These are phyloP conservation scores for Furnarius figulus DNA, from an alignment of 2,113 vertebrate species.

Conservation along the genomic window DNA sequence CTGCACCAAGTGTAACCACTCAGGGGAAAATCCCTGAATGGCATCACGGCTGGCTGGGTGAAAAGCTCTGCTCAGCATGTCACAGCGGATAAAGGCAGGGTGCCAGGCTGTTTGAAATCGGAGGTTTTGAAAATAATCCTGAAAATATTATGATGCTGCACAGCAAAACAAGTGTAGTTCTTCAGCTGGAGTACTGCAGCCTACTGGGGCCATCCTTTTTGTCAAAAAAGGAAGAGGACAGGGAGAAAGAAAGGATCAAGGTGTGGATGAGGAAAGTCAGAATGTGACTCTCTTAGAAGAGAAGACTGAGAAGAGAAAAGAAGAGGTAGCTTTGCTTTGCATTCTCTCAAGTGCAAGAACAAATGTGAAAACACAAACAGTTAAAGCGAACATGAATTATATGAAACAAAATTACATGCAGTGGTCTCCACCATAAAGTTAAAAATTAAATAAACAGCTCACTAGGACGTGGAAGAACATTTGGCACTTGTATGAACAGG, in stretches of 20 bases:
- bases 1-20: background rate
- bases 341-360: background rate
- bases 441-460: background rate
- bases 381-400: background rate
- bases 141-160: conserved; percentile 3
- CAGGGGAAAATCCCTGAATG: background rate
- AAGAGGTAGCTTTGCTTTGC: background rate
- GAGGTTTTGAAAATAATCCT: conserved; percentile 18
- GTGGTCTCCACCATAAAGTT: background rate
- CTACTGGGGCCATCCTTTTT: background rate
- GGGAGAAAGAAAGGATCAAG: background rate
- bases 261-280: background rate
- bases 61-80: conserved; percentile 19
- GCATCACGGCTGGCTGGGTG: background rate
- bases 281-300: background rate
- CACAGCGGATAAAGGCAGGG: background rate
- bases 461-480: background rate
- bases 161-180: background rate
- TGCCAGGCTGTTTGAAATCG: background rate
- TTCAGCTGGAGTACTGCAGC: background rate
- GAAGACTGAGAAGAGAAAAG: background rate
- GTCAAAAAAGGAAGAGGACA: background rate
- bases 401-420: background rate
- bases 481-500: background rate
- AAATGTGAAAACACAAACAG: background rate